Conservation (phyloP, 2,113 vertebrate genomes). For the Dolichotis patagonum region DNA sequence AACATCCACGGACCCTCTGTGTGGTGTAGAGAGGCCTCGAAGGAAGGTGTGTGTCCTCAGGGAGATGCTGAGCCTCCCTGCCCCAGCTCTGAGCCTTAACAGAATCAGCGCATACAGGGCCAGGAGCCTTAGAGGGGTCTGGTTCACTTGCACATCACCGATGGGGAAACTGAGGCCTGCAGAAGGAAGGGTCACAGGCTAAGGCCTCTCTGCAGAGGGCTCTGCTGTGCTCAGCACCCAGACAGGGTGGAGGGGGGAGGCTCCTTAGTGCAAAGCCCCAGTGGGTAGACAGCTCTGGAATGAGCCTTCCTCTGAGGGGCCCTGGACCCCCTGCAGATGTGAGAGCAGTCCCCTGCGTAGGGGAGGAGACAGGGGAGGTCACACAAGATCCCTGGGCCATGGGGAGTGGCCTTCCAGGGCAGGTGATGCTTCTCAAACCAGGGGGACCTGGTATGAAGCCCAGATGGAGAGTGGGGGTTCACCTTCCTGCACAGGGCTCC, state of each 20-base stretch:
- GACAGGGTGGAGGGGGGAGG: neutral
- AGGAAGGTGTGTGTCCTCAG: neutral
- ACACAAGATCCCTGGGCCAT: neutral
- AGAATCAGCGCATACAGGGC: neutral
- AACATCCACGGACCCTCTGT: constrained; percentile 32
- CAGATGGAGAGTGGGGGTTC: neutral
- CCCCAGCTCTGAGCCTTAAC: neutral
- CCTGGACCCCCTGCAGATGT: neutral
- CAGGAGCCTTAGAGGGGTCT: neutral
- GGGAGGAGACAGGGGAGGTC: neutral
- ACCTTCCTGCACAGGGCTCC: neutral
- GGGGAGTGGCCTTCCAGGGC: neutral
- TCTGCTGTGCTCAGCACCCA: neutral
- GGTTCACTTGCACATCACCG: neutral
- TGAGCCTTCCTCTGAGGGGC: neutral
- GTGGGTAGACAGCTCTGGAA: no score
- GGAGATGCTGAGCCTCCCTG: neutral
- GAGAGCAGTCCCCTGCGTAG: neutral
- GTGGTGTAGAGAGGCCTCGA: neutral
- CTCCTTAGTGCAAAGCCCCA: no score
- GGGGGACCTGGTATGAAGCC: neutral
- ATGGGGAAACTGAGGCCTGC: neutral
- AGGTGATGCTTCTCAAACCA: neutral
- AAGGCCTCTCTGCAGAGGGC: neutral
- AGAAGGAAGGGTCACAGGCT: neutral